Conservation (phyloP, 2,888 invertebrate species). For the Yponomeuta plumbellus region DNA sequence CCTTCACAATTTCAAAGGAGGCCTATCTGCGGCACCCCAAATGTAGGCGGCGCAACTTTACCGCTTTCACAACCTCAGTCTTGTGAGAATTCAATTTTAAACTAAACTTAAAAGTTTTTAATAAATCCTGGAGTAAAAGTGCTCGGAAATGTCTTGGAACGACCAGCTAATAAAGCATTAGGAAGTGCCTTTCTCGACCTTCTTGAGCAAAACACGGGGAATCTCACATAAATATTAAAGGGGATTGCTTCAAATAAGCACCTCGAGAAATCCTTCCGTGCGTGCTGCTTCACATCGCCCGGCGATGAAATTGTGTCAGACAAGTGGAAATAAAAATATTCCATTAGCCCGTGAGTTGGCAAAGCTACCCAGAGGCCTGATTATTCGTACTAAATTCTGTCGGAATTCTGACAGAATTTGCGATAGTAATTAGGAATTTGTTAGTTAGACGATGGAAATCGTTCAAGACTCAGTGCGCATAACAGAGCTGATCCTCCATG, state of each 20-base stretch:
- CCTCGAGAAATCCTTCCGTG: conserved; percentile 37
- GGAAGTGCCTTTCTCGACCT: not conserved
- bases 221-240: conserved; percentile 27
- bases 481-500: conserved; percentile 40
- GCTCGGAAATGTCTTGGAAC: not conserved
- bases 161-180: not conserved
- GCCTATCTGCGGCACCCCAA: not conserved
- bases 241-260: conserved; percentile 44
- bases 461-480: too few species aligned
- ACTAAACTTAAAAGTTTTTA: not conserved
- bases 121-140: not conserved
- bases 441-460: too few species aligned
- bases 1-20: conserved; percentile 8
- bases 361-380: conserved; percentile 55
- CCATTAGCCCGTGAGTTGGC: conserved; percentile 53
- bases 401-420: too few species aligned
- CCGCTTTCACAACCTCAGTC: not conserved
- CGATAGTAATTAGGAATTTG: too few species aligned
- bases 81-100: not conserved
- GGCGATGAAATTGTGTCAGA: conserved; percentile 37
- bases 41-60: not conserved
- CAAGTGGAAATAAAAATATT: conserved; percentile 52
- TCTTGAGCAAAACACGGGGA: conserved; percentile 12
- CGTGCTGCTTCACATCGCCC: conserved; percentile 41
- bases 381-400: too few species aligned